Evolutionary conservation across 1,140 invertebrate genomes (phyloP), one percentile per base, ranked within the genome.

Genomic region (Trichonephila clavipes): DNA sequence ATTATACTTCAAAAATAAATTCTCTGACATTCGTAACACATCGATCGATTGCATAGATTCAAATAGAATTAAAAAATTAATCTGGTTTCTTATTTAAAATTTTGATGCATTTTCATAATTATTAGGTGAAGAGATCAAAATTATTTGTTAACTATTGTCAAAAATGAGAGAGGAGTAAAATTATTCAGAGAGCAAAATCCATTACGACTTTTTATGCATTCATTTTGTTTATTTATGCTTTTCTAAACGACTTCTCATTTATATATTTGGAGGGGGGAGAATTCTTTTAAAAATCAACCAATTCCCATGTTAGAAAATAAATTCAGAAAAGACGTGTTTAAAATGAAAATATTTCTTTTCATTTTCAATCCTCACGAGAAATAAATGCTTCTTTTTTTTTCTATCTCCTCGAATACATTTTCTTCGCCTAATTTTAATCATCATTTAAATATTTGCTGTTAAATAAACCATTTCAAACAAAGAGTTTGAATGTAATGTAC

Each of bases 391-490:
- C 34, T 16, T 77, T 40, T 40, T 24, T 62, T 64, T 64, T 4
- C 21, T 19, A 40, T 64, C 21, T 5, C 2, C 7, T 12, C 72
- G 72, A 77, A 77, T 14, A 40, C 72, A 77, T 77, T 34, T 28
- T 34, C 24, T 34, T 34, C 28, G 72, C 28, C 28, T 77, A 34
- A 28, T 77, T 77, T 34, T 24, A 77, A 77, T 34, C 72, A 34
- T 77, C 72, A 40, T 77, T 40, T 77, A 77, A 77, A 77, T 77
- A 77, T 34, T 40, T 77, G 34, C 28, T 77, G 72, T 16, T 77
- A 77, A 72, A 72, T 72, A 72, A 77, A 77, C 72, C 72, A 40
- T 77, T 77, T 14, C 72, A 77, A 77, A 77, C 72, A 77, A 77
- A 40, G 72, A 77, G 34, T 77, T 77, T 28, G 28, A 77, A 77